Percentiles rank a stretch among this genome's conserved stretches.
Evolutionary conservation across 2,797 vertebrate genomes (phyloP).

Genomic region (Pristis pectinata): DNA sequence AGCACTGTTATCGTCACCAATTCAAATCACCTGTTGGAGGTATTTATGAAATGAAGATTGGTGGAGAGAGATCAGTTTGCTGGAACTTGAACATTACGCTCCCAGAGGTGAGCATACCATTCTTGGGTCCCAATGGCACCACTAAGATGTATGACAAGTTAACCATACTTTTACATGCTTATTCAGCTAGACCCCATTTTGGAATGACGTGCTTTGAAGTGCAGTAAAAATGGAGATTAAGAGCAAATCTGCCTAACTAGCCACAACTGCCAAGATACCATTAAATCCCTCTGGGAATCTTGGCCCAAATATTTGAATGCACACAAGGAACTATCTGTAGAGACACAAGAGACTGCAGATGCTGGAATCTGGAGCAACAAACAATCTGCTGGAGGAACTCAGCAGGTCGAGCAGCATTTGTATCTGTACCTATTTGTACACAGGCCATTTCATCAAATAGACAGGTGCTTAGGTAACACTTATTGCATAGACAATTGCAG

Average conservation of each 20-base stretch:
- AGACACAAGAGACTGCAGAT: too few species aligned
- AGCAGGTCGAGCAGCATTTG: too few species aligned
- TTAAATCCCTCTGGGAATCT: neutral
- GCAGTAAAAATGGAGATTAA: neutral
- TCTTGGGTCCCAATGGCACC: neutral
- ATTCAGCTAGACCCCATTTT: neutral
- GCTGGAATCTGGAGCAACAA: too few species aligned
- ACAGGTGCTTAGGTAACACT: neutral
- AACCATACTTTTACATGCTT: neutral
- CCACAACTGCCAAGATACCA: neutral
- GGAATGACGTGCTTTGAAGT: neutral
- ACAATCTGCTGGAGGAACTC: too few species aligned
- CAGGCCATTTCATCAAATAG: neutral
- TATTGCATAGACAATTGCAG: neutral
- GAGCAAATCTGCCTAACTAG: neutral
- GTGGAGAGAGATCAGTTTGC: neutral
- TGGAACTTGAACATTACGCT: neutral
- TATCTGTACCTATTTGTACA: too few species aligned
- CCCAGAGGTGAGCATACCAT: neutral
- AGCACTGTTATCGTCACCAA: neutral
- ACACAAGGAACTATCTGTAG: neutral
- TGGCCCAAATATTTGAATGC: neutral
- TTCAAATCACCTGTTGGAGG: neutral
- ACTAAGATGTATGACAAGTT: neutral
- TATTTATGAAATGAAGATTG: neutral